Evolutionary conservation across 2,888 invertebrate genomes (phyloP), one percentile per base, ranked within the genome.

Genomic region (Acrobeloides nanus): DNA sequence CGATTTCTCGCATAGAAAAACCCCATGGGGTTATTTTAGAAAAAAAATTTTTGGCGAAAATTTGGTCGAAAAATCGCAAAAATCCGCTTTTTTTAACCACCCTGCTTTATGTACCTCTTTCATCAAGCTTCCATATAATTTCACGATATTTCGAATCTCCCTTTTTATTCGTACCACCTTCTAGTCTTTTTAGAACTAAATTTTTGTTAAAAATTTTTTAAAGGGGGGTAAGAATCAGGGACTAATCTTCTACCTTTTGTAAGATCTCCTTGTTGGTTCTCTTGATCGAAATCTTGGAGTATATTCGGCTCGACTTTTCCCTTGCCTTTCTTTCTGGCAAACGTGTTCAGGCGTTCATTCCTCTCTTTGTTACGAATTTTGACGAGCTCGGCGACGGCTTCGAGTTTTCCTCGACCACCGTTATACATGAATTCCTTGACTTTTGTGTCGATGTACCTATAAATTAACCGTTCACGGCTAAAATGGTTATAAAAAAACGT

Each of bases 311-410:
- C 68, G 29, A 62, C 58, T 51, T 72, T 71, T 21, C 72, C 70
- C 12, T 64, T 53, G 18, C 68, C 68, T 51, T 69, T 68, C 54
- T 70, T 70, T 6, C 72, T 50, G 7, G 61, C 59, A 42, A 72
- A 66, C 38, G 72, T 68, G 7, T 64, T 62, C n/a, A 73, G 49
- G 42, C 59, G 49, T 15, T 65, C 72, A 50, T 73, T 66, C 34
- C 89, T 79, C 64, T 89, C 89, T 56, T 68, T 64, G 46, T 68
- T 68, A 58, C 92, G 79, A 44, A 86, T 76, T 45, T 89, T 79
- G 3, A 93, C 89, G 46, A 95, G 76, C 71, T 89, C 86, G 0
- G 86, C 84, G 62, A 92, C 84, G 0, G 89, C 88, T 65, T 93
- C 84, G 76, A 87, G 84, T 48, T 86, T 84, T 0, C 95, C 93